Evolutionary conservation across 2,888 invertebrate genomes (phyloP), one percentile per base, ranked within the genome.

Genomic region (Smittia sp.): DNA sequence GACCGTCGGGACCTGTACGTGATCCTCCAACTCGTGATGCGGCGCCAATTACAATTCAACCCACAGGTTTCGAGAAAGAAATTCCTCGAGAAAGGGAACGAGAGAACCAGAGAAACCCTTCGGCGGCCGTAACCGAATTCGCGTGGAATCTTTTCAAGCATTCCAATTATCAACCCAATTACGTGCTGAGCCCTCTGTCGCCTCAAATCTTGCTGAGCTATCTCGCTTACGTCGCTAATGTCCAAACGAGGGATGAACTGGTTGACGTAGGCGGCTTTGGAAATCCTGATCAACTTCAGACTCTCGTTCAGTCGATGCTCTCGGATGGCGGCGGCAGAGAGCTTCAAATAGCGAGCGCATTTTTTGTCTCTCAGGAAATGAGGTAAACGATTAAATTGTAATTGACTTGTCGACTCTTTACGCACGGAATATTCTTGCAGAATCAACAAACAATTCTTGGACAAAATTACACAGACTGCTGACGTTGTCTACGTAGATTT

Each of bases 191-290:
- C 7, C 65, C 65, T 15, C n/a, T 73, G 11, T 65, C 73, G 13
- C 73, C 73, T 1, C 73, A 73, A 65, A 22, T 65, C 7, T 27
- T 73, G 24, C 20, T 73, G 27, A 73, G 73, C 22, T 73, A 73
- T 20, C 62, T 73, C 22, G 41, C 65, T 1, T 15, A 9, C 0
- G 73, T 27, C 1, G 20, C 25, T 1, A 46, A 15, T 11, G 65
- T 41, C 1, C 15, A 24, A 25, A 73, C 73, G 18, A 63, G 38
- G 13, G 11, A 73, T 11, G 73, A 73, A 63, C 13, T 73, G 38
- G 11, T 27, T 6, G 9, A 1, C 6, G 41, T 39, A 6, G 27
- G 38, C 18, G 11, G 4, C 1, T 73, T 32, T 20, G 20, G 22
- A 15, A 20, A 25, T 2, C 73, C 73, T 6, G 41, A 15, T 11